These are phyloP conservation scores for Melanotus villosus DNA, from an alignment of 2,888 invertebrate species.

Conservation along the genomic window DNA sequence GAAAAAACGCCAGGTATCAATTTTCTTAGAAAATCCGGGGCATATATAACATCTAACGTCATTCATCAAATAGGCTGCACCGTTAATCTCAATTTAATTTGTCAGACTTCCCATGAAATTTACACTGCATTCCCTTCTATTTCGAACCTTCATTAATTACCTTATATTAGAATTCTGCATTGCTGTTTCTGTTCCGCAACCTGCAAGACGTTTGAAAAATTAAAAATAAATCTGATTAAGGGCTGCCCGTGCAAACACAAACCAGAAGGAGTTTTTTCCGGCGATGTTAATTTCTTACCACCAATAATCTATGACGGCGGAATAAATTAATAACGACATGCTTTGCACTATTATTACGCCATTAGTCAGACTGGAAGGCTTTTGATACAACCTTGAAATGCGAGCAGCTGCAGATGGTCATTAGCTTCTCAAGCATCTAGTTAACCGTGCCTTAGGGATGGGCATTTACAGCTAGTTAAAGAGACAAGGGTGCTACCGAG, in stretches of 20 bases:
- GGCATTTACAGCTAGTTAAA: constrained; percentile 52
- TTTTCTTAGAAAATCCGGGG: too few species aligned
- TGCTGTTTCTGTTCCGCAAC: not conserved
- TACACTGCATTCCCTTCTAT: not conserved
- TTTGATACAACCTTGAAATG: constrained; percentile 37
- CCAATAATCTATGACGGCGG: constrained; percentile 16
- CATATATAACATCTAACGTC: too few species aligned
- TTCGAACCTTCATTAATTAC: constrained; percentile 15
- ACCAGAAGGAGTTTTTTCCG: not conserved
- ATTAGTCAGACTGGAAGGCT: constrained; percentile 37
- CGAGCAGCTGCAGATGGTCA: constrained; percentile 47
- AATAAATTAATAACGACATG: constrained; percentile 40
- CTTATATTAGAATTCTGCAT: not conserved
- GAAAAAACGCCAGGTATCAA: too few species aligned
- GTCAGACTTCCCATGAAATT: constrained; percentile 21
- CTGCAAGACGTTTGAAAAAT: not conserved
- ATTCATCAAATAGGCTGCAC: too few species aligned
- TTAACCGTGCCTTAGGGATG: constrained; percentile 44
- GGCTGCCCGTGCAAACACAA: not conserved
- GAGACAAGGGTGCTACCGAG: constrained; percentile 54
- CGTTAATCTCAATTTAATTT: constrained; percentile 23
- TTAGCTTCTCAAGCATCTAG: constrained; percentile 44
- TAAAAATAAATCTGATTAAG: not conserved
- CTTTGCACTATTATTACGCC: constrained; percentile 42
- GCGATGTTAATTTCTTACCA: not conserved